These are phyloP conservation scores for Ethmia dodecea DNA, from an alignment of 2,888 invertebrate genomes.

Conservation along the genomic window DNA sequence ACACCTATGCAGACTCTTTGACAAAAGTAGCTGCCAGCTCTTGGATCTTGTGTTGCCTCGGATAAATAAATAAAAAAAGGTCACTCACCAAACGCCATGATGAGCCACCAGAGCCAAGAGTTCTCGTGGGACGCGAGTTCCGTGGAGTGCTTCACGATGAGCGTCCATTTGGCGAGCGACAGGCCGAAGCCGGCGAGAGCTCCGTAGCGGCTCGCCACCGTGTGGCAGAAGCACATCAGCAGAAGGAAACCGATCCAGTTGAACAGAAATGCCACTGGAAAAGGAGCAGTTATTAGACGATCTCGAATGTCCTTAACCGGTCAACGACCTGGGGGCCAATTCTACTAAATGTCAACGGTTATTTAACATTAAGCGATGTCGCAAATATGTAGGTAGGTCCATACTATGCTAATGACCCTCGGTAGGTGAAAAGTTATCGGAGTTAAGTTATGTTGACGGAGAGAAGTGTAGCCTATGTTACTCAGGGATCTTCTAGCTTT, in stretches of 20 bases:
- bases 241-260: constrained; percentile 97
- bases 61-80: no score
- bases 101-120: constrained; percentile 95
- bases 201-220: constrained; percentile 94
- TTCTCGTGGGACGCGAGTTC: constrained; percentile 92
- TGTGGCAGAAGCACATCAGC: constrained; percentile 95
- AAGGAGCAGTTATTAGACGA: not conserved
- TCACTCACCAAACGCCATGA: constrained; percentile 91
- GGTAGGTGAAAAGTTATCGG: no score
- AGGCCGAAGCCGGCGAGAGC: constrained; percentile 95
- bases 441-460: no score
- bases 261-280: constrained; percentile 93
- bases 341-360: not conserved
- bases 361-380: no score
- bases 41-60: no score
- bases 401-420: no score
- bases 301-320: no score
- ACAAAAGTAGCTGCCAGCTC: no score
- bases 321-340: not conserved
- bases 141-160: constrained; percentile 94
- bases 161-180: constrained; percentile 96
- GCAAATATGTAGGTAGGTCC: no score
- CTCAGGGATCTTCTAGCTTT: no score
- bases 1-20: no score
- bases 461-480: no score